Base-by-base conservation (phyloP, 2,888 invertebrate species). In the Galerucella pusilla region DNA sequence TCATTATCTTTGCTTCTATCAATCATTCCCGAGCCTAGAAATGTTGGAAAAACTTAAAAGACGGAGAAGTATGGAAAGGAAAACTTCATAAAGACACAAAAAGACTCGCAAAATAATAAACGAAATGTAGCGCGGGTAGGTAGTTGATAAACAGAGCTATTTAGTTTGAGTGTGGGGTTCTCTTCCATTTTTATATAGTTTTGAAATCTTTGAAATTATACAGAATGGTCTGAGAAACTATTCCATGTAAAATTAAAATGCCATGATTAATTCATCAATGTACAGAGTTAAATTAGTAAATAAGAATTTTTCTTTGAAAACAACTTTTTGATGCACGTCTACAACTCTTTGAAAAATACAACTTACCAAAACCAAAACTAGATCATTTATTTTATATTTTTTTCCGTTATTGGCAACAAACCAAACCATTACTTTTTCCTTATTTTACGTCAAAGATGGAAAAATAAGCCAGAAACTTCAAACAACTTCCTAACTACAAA, bases 1-100 rank as follows among this genome's bases (percentile, higher is more conserved):
- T 64, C 64, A 71, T 71, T 71, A 71, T 64, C 63, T 64, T 25
- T 16, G 64, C 54, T 63, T 35, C 63, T 64, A 71, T 71, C 64
- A 64, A 71, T 71, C 71, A 71, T 71, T 70, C 20, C 54, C 35
- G 14, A 71, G 54, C 52, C 54, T 16, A 49, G 14, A 6, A 65
- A 65, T 12, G 12, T 7, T 45, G 64, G 63, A 14, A 45, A 64
- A 64, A 42, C 63, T 64, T 10, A 12, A 64, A 46, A 45, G 28
- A 71, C 52, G 35, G 52, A 35, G 64, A 69, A 61, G 54, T 64
- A 64, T 54, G 16, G 25, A 54, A 52, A 20, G 54, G 14, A 64
- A 71, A 52, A 64, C 54, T 42, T 46, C 28, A 42, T 63, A 42
- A 63, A 64, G 11, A 45, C 61, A 28, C 10, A 49, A 69, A 60